Evolutionary conservation across 2,113 vertebrate species (phyloP).

Genomic region (Microcebus murinus): DNA sequence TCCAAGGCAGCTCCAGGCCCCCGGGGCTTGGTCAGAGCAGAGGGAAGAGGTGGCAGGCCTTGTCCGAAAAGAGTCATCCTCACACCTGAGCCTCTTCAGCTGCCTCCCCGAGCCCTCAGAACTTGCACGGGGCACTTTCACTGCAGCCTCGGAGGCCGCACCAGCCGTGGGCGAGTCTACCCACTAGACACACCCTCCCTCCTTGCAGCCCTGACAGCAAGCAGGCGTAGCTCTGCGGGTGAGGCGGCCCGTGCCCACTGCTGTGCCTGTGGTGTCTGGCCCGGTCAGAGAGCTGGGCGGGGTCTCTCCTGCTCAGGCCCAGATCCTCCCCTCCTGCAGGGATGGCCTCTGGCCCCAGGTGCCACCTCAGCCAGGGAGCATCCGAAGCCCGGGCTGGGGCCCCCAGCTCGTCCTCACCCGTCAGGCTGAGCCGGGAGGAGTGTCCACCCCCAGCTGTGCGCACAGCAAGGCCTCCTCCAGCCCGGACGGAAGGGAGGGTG

Average conservation of each 20-base stretch:
- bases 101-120: not conserved
- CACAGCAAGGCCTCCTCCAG: not conserved
- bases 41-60: not conserved
- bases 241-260: not conserved
- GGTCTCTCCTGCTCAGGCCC: not conserved
- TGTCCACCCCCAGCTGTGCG: too few relatives aligned
- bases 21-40: not conserved
- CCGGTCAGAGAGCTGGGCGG: not conserved
- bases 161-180: not conserved
- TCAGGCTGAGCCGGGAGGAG: too few relatives aligned
- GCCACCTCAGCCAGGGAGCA: not conserved
- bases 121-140: too few relatives aligned
- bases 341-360: not conserved
- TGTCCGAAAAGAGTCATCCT: not conserved
- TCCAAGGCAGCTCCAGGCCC: not conserved
- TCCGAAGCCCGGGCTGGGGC: not conserved
- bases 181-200: not conserved
- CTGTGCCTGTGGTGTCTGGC: not conserved
- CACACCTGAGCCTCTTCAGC: too few relatives aligned
- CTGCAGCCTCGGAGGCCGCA: fast-evolving
- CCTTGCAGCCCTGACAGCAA: not conserved
- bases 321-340: not conserved
- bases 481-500: not conserved
- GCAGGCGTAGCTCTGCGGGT: fast-evolving
- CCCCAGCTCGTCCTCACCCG: not conserved